These are phyloP conservation scores for Gnathonemus longibarbis DNA, from an alignment of 2,113 vertebrate species.

Conservation along the genomic window DNA sequence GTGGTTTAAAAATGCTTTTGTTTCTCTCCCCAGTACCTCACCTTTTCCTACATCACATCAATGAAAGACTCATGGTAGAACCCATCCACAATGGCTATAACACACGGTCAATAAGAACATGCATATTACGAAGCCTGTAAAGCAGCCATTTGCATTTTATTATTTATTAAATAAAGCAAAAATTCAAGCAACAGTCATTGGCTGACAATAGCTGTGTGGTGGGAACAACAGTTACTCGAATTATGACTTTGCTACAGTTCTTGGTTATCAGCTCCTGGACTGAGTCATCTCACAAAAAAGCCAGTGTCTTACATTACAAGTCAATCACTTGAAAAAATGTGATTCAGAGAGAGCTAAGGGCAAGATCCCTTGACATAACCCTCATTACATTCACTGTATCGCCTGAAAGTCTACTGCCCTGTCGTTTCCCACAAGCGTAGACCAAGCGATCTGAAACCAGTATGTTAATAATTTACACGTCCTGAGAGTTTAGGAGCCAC, in stretches of 20 bases:
- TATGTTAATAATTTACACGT: slow-evolving; percentile 47
- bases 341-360: neutral
- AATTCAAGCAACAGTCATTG: neutral
- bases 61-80: neutral
- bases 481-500: slow-evolving; percentile 45
- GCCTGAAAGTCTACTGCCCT: slow-evolving; percentile 3
- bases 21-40: neutral
- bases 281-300: neutral
- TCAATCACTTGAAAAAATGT: neutral
- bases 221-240: neutral
- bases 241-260: neutral
- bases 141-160: neutral
- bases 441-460: slow-evolving; percentile 40
- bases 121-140: neutral
- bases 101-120: neutral
- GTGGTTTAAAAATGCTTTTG: neutral
- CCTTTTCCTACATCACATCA: neutral
- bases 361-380: neutral
- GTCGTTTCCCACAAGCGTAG: slow-evolving; percentile 24
- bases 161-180: neutral
- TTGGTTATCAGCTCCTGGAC: neutral
- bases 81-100: neutral
- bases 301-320: neutral
- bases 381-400: neutral
- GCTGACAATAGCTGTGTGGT: neutral